phyloP scores from a whole-genome alignment of 2,888 invertebrate genomes.

The Dorcus hopei region DNA sequence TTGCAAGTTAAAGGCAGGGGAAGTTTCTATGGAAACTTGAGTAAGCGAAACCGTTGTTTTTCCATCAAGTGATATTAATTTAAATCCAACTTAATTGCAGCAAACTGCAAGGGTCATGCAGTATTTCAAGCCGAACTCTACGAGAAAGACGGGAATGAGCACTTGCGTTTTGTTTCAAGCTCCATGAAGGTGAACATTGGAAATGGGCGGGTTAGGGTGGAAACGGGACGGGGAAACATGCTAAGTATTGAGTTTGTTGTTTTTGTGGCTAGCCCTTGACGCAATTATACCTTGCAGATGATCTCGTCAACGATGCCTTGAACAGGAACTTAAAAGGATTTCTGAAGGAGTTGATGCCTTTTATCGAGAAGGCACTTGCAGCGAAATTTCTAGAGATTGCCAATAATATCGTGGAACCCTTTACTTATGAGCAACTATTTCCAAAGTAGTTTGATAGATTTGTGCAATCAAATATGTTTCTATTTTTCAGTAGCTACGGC shows the following conservation, averaged over 20 bases:
- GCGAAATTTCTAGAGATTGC: conserved; percentile 49
- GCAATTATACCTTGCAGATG: conserved; percentile 38
- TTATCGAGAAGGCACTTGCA: conserved; percentile 52
- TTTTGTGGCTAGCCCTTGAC: not conserved
- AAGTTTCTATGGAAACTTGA: conserved; percentile 54
- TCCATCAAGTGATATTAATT: not conserved
- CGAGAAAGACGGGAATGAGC: conserved; percentile 46
- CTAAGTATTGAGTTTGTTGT: conserved; percentile 44
- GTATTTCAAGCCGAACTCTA: conserved; percentile 38
- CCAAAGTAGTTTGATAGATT: conserved; percentile 36
- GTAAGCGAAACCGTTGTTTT: conserved; percentile 39
- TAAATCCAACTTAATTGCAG: conserved; percentile 28
- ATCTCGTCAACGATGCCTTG: conserved; percentile 55
- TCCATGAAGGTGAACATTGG: conserved; percentile 51
- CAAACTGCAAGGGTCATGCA: conserved; percentile 36
- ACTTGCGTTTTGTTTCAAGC: conserved; percentile 48
- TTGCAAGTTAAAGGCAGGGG: conserved; percentile 56
- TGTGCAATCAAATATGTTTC: no score
- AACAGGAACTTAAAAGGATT: conserved; percentile 57
- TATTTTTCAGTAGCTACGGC: no score
- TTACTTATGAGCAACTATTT: conserved; percentile 53
- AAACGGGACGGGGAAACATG: conserved; percentile 54
- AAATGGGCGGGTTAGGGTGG: conserved; percentile 50
- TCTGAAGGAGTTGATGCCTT: conserved; percentile 53
- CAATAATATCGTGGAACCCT: conserved; percentile 52